Base-by-base conservation (phyloP, 2,113 vertebrate genomes). In the Dunckerocampus dactyliophorus region DNA sequence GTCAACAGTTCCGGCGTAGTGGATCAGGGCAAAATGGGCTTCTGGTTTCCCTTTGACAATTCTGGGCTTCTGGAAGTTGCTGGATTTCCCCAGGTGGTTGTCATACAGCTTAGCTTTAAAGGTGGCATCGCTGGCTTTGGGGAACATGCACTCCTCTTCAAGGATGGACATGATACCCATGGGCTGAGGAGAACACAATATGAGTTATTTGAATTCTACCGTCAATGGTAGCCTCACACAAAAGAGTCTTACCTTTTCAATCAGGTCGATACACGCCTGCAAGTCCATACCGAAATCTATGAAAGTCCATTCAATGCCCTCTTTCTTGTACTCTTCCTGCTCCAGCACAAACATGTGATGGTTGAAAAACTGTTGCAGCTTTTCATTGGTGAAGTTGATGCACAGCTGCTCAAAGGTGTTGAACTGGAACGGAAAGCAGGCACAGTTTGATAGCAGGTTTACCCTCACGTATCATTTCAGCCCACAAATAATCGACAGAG, bases 1-100 rank as follows among this genome's bases (percentile, higher is more conserved):
- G 69, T 95, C 94, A 63, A 95, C 93, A 1, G 89, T 93, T 60
- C 93, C 93, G 12, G 93, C 93, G 0, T 95, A 95, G 72, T 95
- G 94, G 1, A 76, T 12, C 20, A 95, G 82, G 0, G 87, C 48
- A 62, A 95, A 95, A 50, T 95, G 93, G 0, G 92, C 92, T 56
- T 93, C 93, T 0, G 91, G 58, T 83, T 86, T 95, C 0, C 92
- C 92, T 49, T 94, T 94, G 59, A 90, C 0, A 47, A 90, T 69
- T 0, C 92, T 87, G 0, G 92, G 92, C 69, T 95, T 95, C 68
- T 92, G 91, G 8, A 95, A 95, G 61, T 94, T 94, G 8, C 0
- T 15, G 0, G 89, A 90, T 76, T 91, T 91, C 1, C 90, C 90
- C 20, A 92, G 73, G 45, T 92, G 90, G 60, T 91, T 88, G 76